Conservation (phyloP, 1,140 invertebrate genomes). For the Lysiphlebus fabarum region DNA sequence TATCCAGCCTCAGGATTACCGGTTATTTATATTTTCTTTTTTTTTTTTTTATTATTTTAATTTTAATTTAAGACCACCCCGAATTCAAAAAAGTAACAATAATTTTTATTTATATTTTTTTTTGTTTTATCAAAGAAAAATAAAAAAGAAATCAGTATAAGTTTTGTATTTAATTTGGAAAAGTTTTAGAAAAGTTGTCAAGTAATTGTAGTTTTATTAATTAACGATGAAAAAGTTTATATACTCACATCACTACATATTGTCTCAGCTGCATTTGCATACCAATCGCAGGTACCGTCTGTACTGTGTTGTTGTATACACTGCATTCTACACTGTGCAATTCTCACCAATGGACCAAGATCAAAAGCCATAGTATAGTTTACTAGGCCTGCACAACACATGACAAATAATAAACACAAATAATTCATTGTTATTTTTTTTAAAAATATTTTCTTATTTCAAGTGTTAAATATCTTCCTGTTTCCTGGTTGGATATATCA, state of each 20-base stretch:
- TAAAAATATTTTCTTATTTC: not conserved
- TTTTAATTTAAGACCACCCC: too few species aligned
- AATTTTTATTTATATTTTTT: too few species aligned
- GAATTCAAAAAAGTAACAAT: too few species aligned
- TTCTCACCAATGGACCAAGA: conserved; percentile 44
- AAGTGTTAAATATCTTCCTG: not conserved
- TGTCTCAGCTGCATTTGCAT: conserved; percentile 36
- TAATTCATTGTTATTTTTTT: conserved; percentile 25
- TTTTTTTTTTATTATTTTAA: too few species aligned
- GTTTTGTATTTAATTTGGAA: too few species aligned
- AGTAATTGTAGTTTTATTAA: too few species aligned
- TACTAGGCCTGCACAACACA: conserved; percentile 26
- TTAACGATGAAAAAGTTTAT: too few species aligned
- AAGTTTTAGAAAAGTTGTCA: too few species aligned
- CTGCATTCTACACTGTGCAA: conserved; percentile 50
- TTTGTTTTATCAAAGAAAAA: too few species aligned
- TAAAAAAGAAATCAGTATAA: too few species aligned
- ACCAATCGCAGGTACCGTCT: conserved; percentile 46
- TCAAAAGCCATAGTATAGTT: conserved; percentile 36
- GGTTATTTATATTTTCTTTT: too few species aligned
- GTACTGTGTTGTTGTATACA: conserved; percentile 42
- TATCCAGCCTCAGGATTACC: too few species aligned
- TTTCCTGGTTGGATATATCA: not conserved
- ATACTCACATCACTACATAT: conserved; percentile 44
- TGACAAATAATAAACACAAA: conserved; percentile 28